Evolutionary conservation across 2,888 invertebrate species (phyloP), one percentile per base, ranked within the genome.

Genomic region (Lycocerus yunnanus): DNA sequence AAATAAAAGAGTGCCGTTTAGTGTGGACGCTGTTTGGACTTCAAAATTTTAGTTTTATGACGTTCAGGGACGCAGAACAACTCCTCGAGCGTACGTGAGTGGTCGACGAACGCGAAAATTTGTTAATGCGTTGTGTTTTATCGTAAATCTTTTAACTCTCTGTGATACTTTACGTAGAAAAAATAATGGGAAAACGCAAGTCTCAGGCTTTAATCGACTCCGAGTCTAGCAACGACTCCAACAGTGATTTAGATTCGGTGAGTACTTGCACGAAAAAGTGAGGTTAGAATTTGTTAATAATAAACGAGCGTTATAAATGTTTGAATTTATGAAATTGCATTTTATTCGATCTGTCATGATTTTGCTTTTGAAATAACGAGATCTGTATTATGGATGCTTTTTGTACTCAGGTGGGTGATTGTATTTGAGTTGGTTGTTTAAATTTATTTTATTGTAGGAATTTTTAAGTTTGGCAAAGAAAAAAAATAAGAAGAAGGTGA

Each of bases 121-220:
- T n/a, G 43, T 43, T 43, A 43, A 43, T 43, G 43, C 43, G 43
- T 43, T 43, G 43, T n/a, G n/a, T 43, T 43, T 43, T 43, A 43
- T 43, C n/a, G 43, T 43, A 43, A 43, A 43, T 43, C n/a, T 43
- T 43, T 43, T n/a, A 43, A 6, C 43, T n/a, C n/a, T 43, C 43
- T 43, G 43, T 43, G 43, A 43, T 43, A 43, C n/a, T 43, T 27
- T 43, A 43, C 43, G n/a, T 43, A n/a, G 43, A 0, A 43, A 43
- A 43, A 43, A 43, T 43, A 87, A 95, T 95, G 95, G 94, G 92
- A 82, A 95, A 95, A 89, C 90, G 95, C 80, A 95, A 95, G 87
- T 94, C 93, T 86, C 93, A 94, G 85, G 93, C 94, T 59, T 88
- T 95, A 78, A 93, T 95, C 81, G 95, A 95, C 85, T 94, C 95